Evolutionary conservation across 2,888 invertebrate genomes (phyloP).

Genomic region (Lissonota sp.): DNA sequence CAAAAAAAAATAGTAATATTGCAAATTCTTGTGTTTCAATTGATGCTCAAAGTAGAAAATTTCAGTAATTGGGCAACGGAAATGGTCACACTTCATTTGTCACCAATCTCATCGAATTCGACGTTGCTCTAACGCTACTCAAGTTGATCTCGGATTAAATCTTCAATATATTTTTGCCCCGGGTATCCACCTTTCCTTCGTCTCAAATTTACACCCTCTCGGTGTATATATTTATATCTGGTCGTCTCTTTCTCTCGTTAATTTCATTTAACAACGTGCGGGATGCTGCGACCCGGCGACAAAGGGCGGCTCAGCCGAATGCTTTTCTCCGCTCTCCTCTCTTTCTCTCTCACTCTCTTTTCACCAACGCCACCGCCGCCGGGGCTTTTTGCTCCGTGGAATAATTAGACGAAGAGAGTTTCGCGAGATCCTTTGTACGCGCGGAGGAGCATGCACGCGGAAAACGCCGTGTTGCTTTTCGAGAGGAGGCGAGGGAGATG

Average conservation of each 20-base stretch:
- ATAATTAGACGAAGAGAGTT: constrained; percentile 64
- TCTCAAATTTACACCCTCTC: neutral
- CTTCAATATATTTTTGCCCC: neutral
- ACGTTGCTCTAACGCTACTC: neutral
- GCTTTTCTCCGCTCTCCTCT: constrained; percentile 8
- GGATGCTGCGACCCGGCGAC: constrained; percentile 40
- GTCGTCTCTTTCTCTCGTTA: constrained; percentile 48
- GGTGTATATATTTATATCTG: neutral
- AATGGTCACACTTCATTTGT: too few species aligned
- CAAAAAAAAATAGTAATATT: too few species aligned
- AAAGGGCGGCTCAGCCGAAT: constrained; percentile 43
- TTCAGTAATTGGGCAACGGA: too few species aligned
- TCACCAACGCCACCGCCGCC: constrained; percentile 18
- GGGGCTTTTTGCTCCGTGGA: constrained; percentile 57
- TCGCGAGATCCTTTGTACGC: constrained; percentile 57
- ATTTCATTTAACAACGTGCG: constrained; percentile 60
- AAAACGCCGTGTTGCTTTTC: constrained; percentile 36
- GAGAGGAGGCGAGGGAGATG: constrained; percentile 19
- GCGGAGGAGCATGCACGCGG: constrained; percentile 32
- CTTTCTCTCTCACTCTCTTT: neutral
- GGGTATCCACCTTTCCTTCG: neutral
- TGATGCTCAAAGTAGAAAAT: too few species aligned
- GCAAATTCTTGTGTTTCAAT: too few species aligned
- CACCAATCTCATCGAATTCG: neutral
- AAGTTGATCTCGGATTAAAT: too few species aligned